Conservation (phyloP, 2,797 vertebrate species). For the Onychomys torridus region DNA sequence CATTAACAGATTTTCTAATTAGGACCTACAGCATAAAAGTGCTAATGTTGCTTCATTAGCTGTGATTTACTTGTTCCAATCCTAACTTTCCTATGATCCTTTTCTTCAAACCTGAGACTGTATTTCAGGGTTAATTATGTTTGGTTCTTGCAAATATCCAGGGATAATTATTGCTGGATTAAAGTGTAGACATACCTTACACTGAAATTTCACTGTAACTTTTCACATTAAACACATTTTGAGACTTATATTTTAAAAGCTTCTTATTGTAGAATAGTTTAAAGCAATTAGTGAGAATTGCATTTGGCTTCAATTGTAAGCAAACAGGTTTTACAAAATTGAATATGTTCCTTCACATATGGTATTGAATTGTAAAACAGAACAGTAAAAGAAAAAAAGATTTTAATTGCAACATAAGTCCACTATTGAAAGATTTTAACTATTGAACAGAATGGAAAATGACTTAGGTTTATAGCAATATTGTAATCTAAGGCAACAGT, state of each 20-base stretch:
- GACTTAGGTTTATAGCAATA: constrained; percentile 43
- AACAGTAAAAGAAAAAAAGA: neutral
- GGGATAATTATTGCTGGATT: constrained; percentile 68
- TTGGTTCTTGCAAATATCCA: constrained; percentile 73
- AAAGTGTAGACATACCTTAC: constrained; percentile 60
- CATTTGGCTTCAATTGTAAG: constrained; percentile 76
- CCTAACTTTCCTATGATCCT: constrained; percentile 80
- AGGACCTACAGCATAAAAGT: constrained; percentile 89
- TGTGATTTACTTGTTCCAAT: constrained; percentile 88
- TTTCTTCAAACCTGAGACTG: constrained; percentile 77
- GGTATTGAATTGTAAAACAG: constrained; percentile 60
- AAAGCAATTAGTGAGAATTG: constrained; percentile 73
- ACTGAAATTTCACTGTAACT: constrained; percentile 74
- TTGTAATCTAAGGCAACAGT: neutral
- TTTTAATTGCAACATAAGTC: constrained; percentile 51
- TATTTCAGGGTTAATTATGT: constrained; percentile 81
- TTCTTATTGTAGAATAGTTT: constrained; percentile 61
- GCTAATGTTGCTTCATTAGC: constrained; percentile 89
- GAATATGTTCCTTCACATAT: constrained; percentile 69
- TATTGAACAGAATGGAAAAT: neutral
- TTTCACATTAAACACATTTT: constrained; percentile 69
- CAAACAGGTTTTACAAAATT: constrained; percentile 76
- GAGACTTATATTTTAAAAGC: constrained; percentile 68
- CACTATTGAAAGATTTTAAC: constrained; percentile 45
- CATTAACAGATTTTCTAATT: constrained; percentile 90